These are phyloP conservation scores for Choloepus didactylus DNA, from an alignment of 2,797 vertebrate species.

Conservation along the genomic window DNA sequence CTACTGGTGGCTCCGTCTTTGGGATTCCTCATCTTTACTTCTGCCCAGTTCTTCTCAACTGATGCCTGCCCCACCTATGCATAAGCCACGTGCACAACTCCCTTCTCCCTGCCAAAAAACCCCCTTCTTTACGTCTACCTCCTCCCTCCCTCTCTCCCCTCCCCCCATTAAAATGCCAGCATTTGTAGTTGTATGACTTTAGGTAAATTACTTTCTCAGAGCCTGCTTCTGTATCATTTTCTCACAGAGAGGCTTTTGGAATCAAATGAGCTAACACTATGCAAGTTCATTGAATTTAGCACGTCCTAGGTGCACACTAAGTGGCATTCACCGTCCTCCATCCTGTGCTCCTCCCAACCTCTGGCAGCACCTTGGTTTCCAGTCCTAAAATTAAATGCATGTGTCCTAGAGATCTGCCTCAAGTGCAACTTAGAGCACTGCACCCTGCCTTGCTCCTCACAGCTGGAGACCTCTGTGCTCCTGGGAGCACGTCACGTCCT, in stretches of 20 bases:
- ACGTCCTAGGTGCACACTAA: accelerated
- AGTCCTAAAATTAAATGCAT: background rate
- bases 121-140: background rate
- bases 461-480: no score
- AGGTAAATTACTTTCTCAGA: background rate
- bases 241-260: background rate
- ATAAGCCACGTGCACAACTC: background rate
- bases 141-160: background rate
- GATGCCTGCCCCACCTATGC: no score
- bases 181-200: accelerated
- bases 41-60: background rate
- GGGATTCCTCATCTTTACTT: background rate
- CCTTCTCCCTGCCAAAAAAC: no score
- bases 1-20: background rate
- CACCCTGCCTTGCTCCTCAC: background rate
- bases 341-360: background rate
- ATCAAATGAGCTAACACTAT: background rate
- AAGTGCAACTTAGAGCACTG: background rate
- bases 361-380: background rate
- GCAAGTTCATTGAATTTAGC: accelerated
- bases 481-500: no score
- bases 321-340: background rate
- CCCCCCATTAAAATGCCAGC: background rate
- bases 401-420: background rate
- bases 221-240: background rate